Evolutionary conservation across 1,140 invertebrate genomes (phyloP), one percentile per base, ranked within the genome.

Genomic region (Oedothorax gibbosus): DNA sequence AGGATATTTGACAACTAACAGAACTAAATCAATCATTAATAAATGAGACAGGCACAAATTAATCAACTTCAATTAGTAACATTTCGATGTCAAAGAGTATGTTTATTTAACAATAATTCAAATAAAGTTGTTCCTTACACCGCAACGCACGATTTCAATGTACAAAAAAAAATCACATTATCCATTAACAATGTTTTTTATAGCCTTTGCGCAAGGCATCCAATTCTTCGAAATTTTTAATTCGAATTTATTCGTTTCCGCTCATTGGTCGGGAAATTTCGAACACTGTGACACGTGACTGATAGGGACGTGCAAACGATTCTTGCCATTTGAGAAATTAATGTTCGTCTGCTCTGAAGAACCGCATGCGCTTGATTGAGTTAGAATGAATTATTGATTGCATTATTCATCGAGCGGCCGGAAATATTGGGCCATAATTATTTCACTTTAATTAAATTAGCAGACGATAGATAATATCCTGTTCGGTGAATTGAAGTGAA

Each of bases 391-490:
- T 79, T 66, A 66, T 66, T 64, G 51, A 79, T 79, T 65, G 35
- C 53, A 64, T 79, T 35, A 64, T 50, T 68, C 76, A 66, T 65
- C 57, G 60, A 49, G n/a, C 73, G n/a, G 21, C 21, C 15, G 53
- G 64, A 79, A 68, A 21, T 79, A 79, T 79, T 79, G 51, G 53
- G 60, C 68, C 65, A 66, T 66, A 66, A 77, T 77, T 77, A 79
- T 79, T 64, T 35, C 50, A 15, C 51, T 54, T 68, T 79, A 54
- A 79, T 54, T 53, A 66, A 79, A 68, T 65, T 66, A 79, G 68
- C 68, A 21, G 7, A 53, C 51, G 77, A 15, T 62, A 18, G 12
- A 18, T 57, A 60, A 75, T 57, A 57, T 75, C 72, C 53, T 62
- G 72, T 75, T 71, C 53, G 6, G 64, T 66, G 54, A 57, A 62